Evolutionary conservation across 2,888 invertebrate species (phyloP), one percentile per base, ranked within the genome.

Genomic region (Macrosoma leucophasiata): DNA sequence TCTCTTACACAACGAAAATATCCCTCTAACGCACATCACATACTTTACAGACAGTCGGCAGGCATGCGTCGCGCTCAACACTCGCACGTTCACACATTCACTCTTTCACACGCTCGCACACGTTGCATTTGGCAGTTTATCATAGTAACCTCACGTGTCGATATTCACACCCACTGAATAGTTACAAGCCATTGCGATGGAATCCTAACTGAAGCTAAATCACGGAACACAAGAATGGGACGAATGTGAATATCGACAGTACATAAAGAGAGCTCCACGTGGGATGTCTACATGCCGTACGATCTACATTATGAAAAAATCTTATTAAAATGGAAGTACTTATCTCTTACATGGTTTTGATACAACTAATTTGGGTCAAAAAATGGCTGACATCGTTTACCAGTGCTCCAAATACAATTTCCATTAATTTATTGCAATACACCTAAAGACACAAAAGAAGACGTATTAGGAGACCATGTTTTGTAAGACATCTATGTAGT

Each of bases 281-380:
- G 55, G 66, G 66, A 62, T 63, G 60, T 62, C 72, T 75, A 76
- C 68, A 58, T 69, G 76, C 73, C 69, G 58, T 72, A 77, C 64
- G 62, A 56, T 63, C 76, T 78, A 79, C 68, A 58, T n/a, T 72
- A 76, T 60, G 73, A 76, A 76, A 78, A 75, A 75, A 67, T 68
- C 73, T 78, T 78, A 79, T 62, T 70, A 76, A 77, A 82, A 77
- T 84, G 82, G 82, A 82, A 84, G 82, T 84, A 82, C 78, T 78
- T 77, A 76, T 73, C 75, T 62, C 65, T 71, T 66, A 68, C 63
- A 67, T 62, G 62, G 59, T 67, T 66, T 59, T 50, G 41, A 52
- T 73, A 74, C 55, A 73, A 77, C 70, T 78, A 79, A 78, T 73
- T 68, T 72, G 70, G 72, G 66, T 78, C 67, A 71, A 73, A 61